Base-by-base conservation (phyloP, 2,888 invertebrate genomes). In the Tetragonisca angustula region DNA sequence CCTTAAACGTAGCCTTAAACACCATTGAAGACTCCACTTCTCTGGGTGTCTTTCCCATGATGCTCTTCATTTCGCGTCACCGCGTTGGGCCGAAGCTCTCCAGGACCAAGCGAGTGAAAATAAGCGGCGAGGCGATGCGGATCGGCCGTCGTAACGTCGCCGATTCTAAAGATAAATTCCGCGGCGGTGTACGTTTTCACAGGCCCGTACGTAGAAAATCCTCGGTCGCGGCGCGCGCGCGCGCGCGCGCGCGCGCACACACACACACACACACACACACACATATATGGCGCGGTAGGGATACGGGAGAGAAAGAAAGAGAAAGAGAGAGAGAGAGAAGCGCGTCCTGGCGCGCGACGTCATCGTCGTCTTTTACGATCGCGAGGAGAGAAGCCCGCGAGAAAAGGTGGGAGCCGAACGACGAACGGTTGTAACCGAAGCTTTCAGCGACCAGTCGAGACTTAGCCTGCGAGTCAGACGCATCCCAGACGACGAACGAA, bases 381-480 rank as follows among this genome's bases (percentile, higher is more conserved):
- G 72, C 87, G 89, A 87, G 54, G 68, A 79, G 81, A 80, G 79
- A 77, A 79, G 90, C 86, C 85, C 86, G 87, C 89, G 79, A 88
- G 87, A 84, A 84, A 90, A 92, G 90, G 91, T 88, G 90, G 90
- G 85, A 89, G 84, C 84, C 83, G 27, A 43, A 64, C 84, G 79
- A 67, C 82, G 79, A 70, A 79, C 87, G 74, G 79, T 69, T 78
- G 78, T 81, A 72, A 70, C 75, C 75, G 79, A 72, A 67, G 80
- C 86, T 85, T 83, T 79, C 68, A 73, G 70, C 90, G 86, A 90
- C 89, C 94, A 94, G 94, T 94, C 93, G 92, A 91, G 91, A 93
- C 91, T 93, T 92, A 91, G 93, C 93, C 92, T 92, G 92, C 93
- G 92, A 93, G 92, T 93, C 91, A 92, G 92, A 91, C 92, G 91